Base-by-base conservation (phyloP, 2,888 invertebrate genomes). In the Acanthosoma haemorrhoidale region DNA sequence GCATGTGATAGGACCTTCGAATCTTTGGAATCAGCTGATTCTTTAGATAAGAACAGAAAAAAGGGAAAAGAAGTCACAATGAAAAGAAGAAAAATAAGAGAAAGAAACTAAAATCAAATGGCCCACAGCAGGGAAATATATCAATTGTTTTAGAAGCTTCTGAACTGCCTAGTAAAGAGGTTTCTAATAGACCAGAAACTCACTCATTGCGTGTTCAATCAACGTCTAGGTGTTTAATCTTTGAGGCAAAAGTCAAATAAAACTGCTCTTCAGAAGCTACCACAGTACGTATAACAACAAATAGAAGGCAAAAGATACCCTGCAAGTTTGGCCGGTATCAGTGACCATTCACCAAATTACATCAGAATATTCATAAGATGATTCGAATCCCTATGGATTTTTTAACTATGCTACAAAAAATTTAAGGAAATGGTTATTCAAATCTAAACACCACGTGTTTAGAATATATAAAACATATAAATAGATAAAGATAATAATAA, bases 251-350 rank as follows among this genome's bases (percentile, higher is more conserved):
- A 90, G 76, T 85, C 77, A 71, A 76, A 76, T 71, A 77, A 89
- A 15, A 87, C 90, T 0, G 88, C 93, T 0, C 82, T 95, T 0
- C 92, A 92, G 64, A 87, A 92, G 70, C 84, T 94, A 11, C 82
- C 96, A 31, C 94, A 96, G 74, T 89, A 92, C 77, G 80, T 93
- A 2, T 82, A 96, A 4, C 87, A 74, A 5, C 73, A 89, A 68
- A 82, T 97, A 70, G 95, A 96, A 78, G 92, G 92, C 80, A 88
- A n/a, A 93, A 43, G 97, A 97, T 81, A 91, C 93, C 0, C 91
- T 97, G 79, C 94, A 96, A 78, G 97, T 96, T 80, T 99, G 99
- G 78, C 95, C 95, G 0, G 96, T 93, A 91, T 97, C 96, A 0
- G 96, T 97, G 0, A 96, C 95, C n/a, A n/a, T n/a, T 41, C 96